Percentiles rank a stretch among this genome's conserved stretches.
These are phyloP conservation scores for Melieria omissa DNA, from an alignment of 2,888 invertebrate genomes.

Conservation along the genomic window DNA sequence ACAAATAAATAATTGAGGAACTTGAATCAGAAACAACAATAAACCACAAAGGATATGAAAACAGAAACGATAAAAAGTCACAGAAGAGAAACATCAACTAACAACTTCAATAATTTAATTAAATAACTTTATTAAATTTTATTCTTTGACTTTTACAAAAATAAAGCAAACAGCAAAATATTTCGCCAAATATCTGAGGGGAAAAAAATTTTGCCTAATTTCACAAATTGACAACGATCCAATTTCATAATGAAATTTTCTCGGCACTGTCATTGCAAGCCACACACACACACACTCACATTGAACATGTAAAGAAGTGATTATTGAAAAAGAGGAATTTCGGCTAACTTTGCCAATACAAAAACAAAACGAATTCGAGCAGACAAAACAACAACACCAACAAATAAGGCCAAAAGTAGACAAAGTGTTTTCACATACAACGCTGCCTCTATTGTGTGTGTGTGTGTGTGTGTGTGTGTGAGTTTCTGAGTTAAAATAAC, in stretches of 20 bases:
- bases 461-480: conserved; percentile 18
- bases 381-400: not conserved
- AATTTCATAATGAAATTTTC: conserved; percentile 66
- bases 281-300: conserved; percentile 33
- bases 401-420: conserved; percentile 5
- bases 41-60: no score
- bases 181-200: no score
- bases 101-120: no score
- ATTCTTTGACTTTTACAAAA: no score
- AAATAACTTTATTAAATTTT: no score
- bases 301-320: conserved; percentile 43
- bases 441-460: conserved; percentile 12
- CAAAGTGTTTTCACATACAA: conserved; percentile 43
- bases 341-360: conserved; percentile 6
- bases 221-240: conserved; percentile 64
- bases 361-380: conserved; percentile 10
- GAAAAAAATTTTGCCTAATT: conserved; percentile 51
- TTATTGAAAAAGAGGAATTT: conserved; percentile 43
- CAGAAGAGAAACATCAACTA: no score
- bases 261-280: conserved; percentile 51
- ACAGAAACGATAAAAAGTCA: no score
- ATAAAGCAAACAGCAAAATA: no score
- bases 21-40: no score
- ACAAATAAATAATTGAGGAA: no score
- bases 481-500: not conserved